Percentiles rank a stretch among this genome's conserved stretches.
Evolutionary conservation across 1,140 invertebrate genomes (phyloP).

Genomic region (Stegodyphus mimosarum): DNA sequence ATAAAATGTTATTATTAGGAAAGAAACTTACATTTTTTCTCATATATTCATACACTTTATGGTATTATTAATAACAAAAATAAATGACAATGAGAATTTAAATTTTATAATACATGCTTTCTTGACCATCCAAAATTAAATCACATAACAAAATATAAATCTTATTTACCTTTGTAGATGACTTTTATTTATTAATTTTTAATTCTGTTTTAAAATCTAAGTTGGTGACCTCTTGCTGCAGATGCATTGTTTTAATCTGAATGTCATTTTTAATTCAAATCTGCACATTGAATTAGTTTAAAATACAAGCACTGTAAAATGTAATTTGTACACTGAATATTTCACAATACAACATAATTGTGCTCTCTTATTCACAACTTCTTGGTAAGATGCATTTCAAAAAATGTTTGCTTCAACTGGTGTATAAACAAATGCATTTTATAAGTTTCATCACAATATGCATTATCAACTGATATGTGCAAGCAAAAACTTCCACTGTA

Average conservation of each 20-base stretch:
- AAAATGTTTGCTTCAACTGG: conserved; percentile 10
- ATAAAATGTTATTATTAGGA: no score
- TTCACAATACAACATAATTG: conserved; percentile 14
- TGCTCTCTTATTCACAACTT: conserved; percentile 23
- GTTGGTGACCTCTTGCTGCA: background rate
- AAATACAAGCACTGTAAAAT: conserved; percentile 40
- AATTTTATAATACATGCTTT: no score
- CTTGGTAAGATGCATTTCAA: conserved; percentile 7
- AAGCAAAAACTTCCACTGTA: conserved; percentile 44
- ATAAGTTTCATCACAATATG: conserved; percentile 34
- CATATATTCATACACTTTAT: no score
- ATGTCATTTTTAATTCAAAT: background rate
- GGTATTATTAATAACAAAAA: no score
- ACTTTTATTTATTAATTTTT: no score
- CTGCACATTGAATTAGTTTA: conserved; percentile 30
- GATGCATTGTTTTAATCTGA: background rate
- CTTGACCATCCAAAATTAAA: no score
- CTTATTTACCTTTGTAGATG: no score
- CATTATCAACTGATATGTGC: conserved; percentile 55
- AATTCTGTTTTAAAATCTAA: background rate
- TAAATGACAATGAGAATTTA: no score
- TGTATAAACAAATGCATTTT: conserved; percentile 27
- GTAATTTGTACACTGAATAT: conserved; percentile 46
- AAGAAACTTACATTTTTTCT: no score
- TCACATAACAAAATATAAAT: no score